These are phyloP conservation scores for Myanophis thanlyinensis DNA, from an alignment of 2,113 vertebrate genomes.

Conservation along the genomic window DNA sequence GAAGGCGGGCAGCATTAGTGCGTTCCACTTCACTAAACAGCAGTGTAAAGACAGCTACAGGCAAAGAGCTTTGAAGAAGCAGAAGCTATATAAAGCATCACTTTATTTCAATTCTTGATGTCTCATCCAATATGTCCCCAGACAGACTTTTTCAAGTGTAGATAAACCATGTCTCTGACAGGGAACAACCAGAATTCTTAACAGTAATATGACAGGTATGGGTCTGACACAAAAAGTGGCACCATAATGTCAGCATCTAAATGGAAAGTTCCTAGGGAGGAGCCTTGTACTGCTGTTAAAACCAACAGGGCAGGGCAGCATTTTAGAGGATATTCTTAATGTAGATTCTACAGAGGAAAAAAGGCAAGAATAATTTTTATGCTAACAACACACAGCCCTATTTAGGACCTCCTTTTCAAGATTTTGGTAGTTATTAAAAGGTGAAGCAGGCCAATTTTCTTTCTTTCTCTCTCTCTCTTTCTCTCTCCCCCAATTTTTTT, in stretches of 20 bases:
- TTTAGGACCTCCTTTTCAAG: not conserved
- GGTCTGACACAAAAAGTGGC: not conserved
- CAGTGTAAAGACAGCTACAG: constrained; percentile 52
- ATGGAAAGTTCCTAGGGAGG: not conserved
- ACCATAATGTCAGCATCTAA: not conserved
- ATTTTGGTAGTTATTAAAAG: not conserved
- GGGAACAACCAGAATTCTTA: constrained; percentile 42
- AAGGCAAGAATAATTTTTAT: not conserved
- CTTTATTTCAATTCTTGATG: constrained; percentile 22
- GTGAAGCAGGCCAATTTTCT: not conserved
- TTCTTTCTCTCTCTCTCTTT: no score
- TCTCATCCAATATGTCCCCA: constrained; percentile 24
- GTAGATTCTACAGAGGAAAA: not conserved
- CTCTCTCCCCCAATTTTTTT: no score
- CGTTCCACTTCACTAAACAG: constrained; percentile 48
- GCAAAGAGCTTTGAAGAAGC: constrained; percentile 33
- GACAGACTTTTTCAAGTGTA: constrained; percentile 49
- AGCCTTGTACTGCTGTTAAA: not conserved
- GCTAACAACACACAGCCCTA: not conserved
- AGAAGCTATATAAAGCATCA: constrained; percentile 27
- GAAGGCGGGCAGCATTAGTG: constrained; percentile 34
- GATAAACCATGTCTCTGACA: constrained; percentile 43
- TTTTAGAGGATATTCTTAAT: not conserved
- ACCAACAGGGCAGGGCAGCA: not conserved
- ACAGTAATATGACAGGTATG: constrained; percentile 5